Evolutionary conservation across 2,888 invertebrate genomes (phyloP), one percentile per base, ranked within the genome.

Genomic region (Drosophila kuntzei): DNA sequence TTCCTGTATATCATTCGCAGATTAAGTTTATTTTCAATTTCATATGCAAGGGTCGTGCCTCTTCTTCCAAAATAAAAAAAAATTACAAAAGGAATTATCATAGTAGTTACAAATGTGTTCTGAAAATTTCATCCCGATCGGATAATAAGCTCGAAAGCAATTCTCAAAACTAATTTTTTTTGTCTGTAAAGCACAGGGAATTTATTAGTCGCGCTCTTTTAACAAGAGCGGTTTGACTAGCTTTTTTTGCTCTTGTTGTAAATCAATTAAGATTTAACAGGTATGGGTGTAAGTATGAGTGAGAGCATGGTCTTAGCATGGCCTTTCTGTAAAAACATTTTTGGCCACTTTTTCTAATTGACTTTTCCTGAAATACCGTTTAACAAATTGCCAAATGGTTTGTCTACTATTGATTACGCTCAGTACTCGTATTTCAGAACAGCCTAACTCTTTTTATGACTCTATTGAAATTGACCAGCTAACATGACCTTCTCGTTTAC

Each of bases 401-500:
- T 50, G 60, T 51, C 63, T 54, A 70, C 69, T 46, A 39, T 44
- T 54, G 59, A 57, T 57, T 54, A 29, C 18, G 25, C 47, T 55
- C 54, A 64, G 61, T 62, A 62, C 41, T 53, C 63, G 64, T 74
- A 58, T 82, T 77, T 74, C 57, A 68, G 54, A 71, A 65, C 74
- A 69, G 71, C 50, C 70, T 39, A 68, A 70, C 76, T 70, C 63
- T 70, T 80, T 80, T 70, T 82, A 71, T 77, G 80, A 66, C 65
- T 71, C 57, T 54, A 74, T 71, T 73, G 79, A 77, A 77, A 63
- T 64, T 61, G 71, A 58, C 32, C 66, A 44, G 53, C 54, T 44
- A 68, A 64, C 66, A 62, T 36, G 22, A 36, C 43, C 49, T n/a
- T 8, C 7, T 20, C 9, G 49, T 58, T 34, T 18, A 37, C 37